Percentiles rank a stretch among this genome's conserved stretches.
Conservation (phyloP, 2,797 vertebrate genomes). For the Gorsachius magnificus region DNA sequence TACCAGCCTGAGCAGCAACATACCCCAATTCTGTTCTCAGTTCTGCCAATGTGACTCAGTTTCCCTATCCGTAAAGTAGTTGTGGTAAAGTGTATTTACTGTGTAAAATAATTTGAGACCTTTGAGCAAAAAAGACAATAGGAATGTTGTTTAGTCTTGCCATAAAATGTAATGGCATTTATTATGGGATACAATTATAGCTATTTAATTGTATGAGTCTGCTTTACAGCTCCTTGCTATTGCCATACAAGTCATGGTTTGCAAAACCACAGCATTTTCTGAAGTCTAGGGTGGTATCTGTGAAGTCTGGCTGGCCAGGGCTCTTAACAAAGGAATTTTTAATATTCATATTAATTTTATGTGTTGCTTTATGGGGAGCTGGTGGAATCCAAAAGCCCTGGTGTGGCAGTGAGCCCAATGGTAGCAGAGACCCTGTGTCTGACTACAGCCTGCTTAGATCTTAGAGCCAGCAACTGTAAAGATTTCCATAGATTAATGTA, state of each 20-base stretch:
- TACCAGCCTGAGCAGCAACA: background rate
- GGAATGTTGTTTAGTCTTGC: background rate
- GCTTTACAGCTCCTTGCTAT: background rate
- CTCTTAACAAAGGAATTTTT: background rate
- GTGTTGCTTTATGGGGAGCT: background rate
- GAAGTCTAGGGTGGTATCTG: background rate
- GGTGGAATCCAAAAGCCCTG: background rate
- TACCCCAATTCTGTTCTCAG: background rate
- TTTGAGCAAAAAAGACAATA: background rate
- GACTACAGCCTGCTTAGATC: background rate
- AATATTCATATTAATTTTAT: background rate
- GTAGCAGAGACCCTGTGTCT: too few relatives aligned
- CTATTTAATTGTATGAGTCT: background rate
- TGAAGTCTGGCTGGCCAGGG: background rate
- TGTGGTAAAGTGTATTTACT: background rate
- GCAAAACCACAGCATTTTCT: background rate
- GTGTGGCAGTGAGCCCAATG: background rate
- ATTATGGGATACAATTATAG: background rate
- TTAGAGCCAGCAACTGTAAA: background rate
- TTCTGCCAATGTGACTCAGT: background rate
- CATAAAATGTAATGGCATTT: background rate
- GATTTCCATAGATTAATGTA: background rate
- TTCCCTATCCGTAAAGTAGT: background rate
- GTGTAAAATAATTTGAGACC: background rate
- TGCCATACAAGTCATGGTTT: background rate